Percentiles rank a stretch among this genome's conserved stretches.
Evolutionary conservation across 1,140 invertebrate genomes (phyloP).

Genomic region (Batillaria attramentaria): DNA sequence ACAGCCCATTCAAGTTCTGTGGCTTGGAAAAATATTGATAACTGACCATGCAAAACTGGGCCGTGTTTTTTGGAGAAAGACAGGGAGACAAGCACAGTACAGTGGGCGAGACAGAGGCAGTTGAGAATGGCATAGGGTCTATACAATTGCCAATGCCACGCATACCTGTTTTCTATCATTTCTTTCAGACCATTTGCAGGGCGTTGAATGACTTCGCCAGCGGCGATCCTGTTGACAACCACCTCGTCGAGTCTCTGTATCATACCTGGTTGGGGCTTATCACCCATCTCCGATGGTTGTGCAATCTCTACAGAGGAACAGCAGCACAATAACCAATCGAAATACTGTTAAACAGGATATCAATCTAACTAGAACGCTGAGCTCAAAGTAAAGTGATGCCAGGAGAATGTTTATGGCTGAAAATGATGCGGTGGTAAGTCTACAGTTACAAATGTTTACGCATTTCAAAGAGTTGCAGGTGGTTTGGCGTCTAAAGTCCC

Average conservation of each 20-base stretch:
- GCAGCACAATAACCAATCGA: neutral
- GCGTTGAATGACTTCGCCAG: constrained; percentile 95
- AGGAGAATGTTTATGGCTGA: too few species aligned
- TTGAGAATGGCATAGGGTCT: too few species aligned
- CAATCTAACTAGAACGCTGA: too few species aligned
- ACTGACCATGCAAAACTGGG: too few species aligned
- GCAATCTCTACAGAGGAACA: neutral
- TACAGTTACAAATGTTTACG: neutral
- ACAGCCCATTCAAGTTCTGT: too few species aligned
- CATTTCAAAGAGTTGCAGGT: neutral
- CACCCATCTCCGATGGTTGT: neutral
- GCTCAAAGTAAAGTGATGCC: too few species aligned
- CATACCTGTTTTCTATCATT: constrained; percentile 97
- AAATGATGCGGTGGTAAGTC: neutral
- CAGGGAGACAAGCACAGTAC: too few species aligned
- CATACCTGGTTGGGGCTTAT: constrained; percentile 31
- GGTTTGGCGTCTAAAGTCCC: neutral
- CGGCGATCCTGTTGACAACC: constrained; percentile 96
- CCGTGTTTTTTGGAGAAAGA: too few species aligned
- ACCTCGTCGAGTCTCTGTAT: constrained; percentile 89
- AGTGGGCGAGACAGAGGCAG: too few species aligned
- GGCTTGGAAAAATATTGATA: too few species aligned
- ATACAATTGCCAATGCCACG: too few species aligned
- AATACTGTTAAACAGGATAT: neutral
- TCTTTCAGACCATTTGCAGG: constrained; percentile 98